These are phyloP conservation scores for Steinernema khuongi DNA, from an alignment of 1,140 invertebrate species.

Conservation along the genomic window DNA sequence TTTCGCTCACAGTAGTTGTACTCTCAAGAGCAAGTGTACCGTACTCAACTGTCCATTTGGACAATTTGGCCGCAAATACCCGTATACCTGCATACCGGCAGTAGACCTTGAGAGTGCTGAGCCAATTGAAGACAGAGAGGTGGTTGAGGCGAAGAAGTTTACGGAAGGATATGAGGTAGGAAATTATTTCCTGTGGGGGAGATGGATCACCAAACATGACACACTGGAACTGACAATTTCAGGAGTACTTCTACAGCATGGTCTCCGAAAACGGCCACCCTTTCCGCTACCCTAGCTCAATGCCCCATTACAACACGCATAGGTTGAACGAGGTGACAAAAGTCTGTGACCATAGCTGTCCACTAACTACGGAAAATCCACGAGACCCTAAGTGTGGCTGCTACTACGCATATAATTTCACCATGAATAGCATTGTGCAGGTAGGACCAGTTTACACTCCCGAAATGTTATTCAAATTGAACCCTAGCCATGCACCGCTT, in stretches of 20 bases:
- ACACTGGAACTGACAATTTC: background rate
- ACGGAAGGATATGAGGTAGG: constrained; percentile 34
- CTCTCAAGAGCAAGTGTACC: constrained; percentile 32
- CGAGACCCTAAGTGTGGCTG: constrained; percentile 43
- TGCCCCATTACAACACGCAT: constrained; percentile 49
- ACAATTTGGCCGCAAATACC: constrained; percentile 36
- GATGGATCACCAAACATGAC: too few relatives aligned
- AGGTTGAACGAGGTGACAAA: constrained; percentile 25
- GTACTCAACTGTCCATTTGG: constrained; percentile 53
- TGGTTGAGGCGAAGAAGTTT: constrained; percentile 47
- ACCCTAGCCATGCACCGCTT: too few relatives aligned
- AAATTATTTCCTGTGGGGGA: background rate
- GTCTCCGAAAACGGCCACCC: constrained; percentile 53
- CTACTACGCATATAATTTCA: constrained; percentile 53
- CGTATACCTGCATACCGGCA: constrained; percentile 44
- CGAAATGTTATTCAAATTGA: too few relatives aligned
- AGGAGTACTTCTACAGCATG: constrained; percentile 56
- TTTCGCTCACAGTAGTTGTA: constrained; percentile 46
- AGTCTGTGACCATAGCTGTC: constrained; percentile 25
- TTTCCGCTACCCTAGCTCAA: constrained; percentile 47
- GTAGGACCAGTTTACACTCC: background rate
- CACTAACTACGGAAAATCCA: background rate
- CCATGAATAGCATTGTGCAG: constrained; percentile 45
- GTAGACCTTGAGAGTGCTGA: constrained; percentile 43
- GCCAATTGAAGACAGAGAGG: constrained; percentile 38